Evolutionary conservation across 2,113 vertebrate species (phyloP), one percentile per base, ranked within the genome.

Genomic region (Telmatochromis sp.): DNA sequence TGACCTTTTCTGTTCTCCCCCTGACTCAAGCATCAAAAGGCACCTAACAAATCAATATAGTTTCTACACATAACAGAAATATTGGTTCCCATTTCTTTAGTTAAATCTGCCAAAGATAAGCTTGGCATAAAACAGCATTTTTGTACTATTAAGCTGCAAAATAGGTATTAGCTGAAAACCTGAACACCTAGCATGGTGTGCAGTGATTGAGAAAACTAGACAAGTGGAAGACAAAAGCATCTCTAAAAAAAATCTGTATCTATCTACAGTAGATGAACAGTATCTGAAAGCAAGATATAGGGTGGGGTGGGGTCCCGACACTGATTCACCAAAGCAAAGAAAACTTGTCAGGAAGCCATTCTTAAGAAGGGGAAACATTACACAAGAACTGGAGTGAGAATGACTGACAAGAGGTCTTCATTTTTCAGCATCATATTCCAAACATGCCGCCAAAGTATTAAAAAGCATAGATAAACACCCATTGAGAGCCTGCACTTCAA

Each of bases 361-460:
- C 2, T 63, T 63, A 63, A 63, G 58, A 63, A 35, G 28, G 58
- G 58, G 31, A 35, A 63, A 35, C 58, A 19, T 63, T 63, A 63
- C 31, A 63, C 17, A 35, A 35, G 31, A 63, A 63, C 28, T 12
- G 0, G 31, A 63, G 58, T 35, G 31, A 7, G 0, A 63, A n/a
- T 63, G 9, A 60, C 3, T 31, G 28, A 0, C 57, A 10, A 11
- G 58, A 33, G 57, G 28, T 19, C 28, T 60, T 60, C 5, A 60
- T 33, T 33, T 60, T 60, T 60, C 28, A 60, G 9, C 57, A 19
- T 60, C 15, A 10, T 19, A 4, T 60, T 0, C 15, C 57, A 60
- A 60, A 60, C 15, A 60, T 0, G 0, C 23, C 4, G 13, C 23
- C 55, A 57, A 57, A 28, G 23, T 26, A 57, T 26, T 28, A 57